Base-by-base conservation (phyloP, 2,888 invertebrate species). In the Zaprionus obscuricornis region DNA sequence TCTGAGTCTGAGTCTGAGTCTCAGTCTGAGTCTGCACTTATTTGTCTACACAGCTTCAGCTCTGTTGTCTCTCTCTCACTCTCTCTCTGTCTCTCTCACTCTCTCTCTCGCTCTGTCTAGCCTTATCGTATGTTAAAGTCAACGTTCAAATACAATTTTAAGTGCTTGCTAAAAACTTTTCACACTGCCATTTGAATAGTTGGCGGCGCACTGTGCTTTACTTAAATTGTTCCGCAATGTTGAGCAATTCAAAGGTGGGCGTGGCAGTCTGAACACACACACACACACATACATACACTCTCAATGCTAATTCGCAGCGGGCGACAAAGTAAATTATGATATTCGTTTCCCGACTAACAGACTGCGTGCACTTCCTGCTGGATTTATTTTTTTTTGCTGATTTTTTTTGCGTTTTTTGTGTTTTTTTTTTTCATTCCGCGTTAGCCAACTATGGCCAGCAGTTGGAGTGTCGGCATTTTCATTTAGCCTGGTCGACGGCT, bases 241-340 rank as follows among this genome's bases (percentile, higher is more conserved):
- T 66, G 77, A 66, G 54, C 66, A 66, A 59, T n/a, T 58, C 54
- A 57, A 55, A 39, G 43, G 46, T 56, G 55, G 79, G 79, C 85
- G 70, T 78, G 79, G 75, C 79, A 66, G 46, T 42, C 54, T 52
- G 29, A 49, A 55, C 52, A 52, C 43, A 50, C 47, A 45, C 52
- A 42, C 17, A 17, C 33, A 20, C 26, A 34, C 47, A 36, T 17
- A n/a, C 42, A 26, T 46, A 43, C 40, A 57, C 49, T 56, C 40
- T 43, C 54, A 60, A 59, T 66, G 85, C 86, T 83, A 86, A 83
- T 86, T 83, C 82, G 70, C 82, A 84, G 85, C 85, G 82, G 86
- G 82, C 84, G 86, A 85, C 85, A 79, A 73, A 84, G 82, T 83
- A 83, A 83, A 83, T 86, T 83, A 83, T 83, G 86, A 83, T 86